A percentile compares a stretch with the other conserved stretches of the same genome.
Evolutionary conservation across 2,797 vertebrate genomes (phyloP).

Genomic region (Neopelma chrysocephalum): DNA sequence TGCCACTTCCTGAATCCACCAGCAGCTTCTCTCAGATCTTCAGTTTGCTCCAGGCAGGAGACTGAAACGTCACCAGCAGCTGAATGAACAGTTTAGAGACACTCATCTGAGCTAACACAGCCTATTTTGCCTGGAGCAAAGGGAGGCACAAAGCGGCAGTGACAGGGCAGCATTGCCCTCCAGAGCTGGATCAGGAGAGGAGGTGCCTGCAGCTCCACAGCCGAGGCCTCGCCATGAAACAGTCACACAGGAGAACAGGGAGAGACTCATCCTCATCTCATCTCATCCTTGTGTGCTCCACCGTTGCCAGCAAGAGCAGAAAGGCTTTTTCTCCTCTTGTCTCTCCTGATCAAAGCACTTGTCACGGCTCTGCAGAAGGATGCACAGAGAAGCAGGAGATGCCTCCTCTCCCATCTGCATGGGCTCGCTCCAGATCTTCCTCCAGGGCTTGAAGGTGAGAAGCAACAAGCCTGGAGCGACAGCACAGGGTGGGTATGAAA

Average conservation of each 20-base stretch:
- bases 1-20: background rate
- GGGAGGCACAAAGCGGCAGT: background rate
- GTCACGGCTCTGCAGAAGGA: background rate
- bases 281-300: fast-evolving
- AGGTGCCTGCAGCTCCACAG: background rate
- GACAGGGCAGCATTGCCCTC: background rate
- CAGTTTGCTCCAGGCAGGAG: constrained; percentile 9
- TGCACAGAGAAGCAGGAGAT: background rate
- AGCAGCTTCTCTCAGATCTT: background rate
- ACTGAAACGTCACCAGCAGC: background rate
- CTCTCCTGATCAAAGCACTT: background rate
- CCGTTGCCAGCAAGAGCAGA: background rate
- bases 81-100: background rate
- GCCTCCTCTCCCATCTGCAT: background rate
- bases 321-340: background rate
- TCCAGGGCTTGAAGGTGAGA: background rate
- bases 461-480: background rate
- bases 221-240: fast-evolving
- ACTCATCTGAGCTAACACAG: background rate
- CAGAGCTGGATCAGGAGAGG: background rate
- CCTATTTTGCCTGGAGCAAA: background rate
- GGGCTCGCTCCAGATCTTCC: background rate
- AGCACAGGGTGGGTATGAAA: background rate
- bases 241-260: background rate
- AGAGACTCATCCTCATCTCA: background rate